phyloP scores from a whole-genome alignment of 1,140 invertebrate genomes.

The Lordiphosa collinella region DNA sequence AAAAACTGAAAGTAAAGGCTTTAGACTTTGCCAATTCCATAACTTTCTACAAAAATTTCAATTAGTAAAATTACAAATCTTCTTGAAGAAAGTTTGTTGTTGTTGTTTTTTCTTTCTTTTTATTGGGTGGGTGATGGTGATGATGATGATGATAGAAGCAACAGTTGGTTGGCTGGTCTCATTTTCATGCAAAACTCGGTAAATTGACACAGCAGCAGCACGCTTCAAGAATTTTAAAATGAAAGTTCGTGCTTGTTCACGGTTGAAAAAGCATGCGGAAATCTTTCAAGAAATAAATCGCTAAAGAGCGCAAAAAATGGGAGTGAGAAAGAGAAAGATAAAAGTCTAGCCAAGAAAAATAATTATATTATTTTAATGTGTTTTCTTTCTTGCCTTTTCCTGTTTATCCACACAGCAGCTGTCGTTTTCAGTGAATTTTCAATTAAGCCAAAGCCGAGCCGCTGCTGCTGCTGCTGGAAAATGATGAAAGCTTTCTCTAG shows the following conservation, averaged over 20 bases:
- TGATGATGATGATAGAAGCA: constrained; percentile 26
- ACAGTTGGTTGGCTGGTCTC: constrained; percentile 11
- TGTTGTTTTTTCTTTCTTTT: too few species aligned
- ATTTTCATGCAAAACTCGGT: constrained; percentile 41
- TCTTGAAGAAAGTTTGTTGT: constrained; percentile 13
- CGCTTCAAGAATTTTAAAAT: constrained; percentile 73
- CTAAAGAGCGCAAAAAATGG: constrained; percentile 19
- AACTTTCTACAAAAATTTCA: constrained; percentile 44
- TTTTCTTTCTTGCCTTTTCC: constrained; percentile 40
- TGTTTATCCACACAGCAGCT: constrained; percentile 55
- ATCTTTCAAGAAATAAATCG: constrained; percentile 49
- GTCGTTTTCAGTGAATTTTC: constrained; percentile 72
- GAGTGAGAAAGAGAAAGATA: constrained; percentile 14
- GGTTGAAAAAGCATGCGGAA: constrained; percentile 76
- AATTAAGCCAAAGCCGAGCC: constrained; percentile 55
- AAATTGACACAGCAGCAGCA: constrained; percentile 38
- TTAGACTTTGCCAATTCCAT: constrained; percentile 2
- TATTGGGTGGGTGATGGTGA: constrained; percentile 19
- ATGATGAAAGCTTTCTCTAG: constrained; percentile 45
- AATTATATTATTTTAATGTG: constrained; percentile 74
- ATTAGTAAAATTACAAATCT: constrained; percentile 40
- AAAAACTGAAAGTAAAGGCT: constrained; percentile 29
- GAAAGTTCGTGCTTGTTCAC: constrained; percentile 76
- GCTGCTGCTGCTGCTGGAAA: constrained; percentile 16
- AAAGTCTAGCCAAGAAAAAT: constrained; percentile 49